A percentile compares a stretch with the other conserved stretches of the same genome.
Conservation (phyloP, 2,888 invertebrate species). For the Thera britannica region DNA sequence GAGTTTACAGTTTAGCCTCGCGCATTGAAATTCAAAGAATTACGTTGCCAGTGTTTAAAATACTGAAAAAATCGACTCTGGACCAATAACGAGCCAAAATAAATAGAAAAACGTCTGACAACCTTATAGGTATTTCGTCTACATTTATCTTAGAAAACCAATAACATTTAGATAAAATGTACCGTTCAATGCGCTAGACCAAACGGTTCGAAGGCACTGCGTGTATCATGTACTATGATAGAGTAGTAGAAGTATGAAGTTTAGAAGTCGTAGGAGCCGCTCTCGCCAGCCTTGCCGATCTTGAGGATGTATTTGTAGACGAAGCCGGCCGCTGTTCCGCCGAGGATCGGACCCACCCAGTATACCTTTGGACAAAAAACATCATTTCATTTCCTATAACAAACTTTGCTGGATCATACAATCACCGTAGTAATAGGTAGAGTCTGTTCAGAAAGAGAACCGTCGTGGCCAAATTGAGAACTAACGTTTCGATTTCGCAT, state of each 20-base stretch:
- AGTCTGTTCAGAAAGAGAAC: no score
- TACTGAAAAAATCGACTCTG: background rate
- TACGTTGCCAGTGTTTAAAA: background rate
- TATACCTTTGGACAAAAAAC: constrained; percentile 85
- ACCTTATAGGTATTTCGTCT: background rate
- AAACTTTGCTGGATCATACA: no score
- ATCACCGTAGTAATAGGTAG: no score
- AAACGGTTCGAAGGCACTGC: constrained; percentile 37
- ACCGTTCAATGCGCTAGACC: constrained; percentile 42
- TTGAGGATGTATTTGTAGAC: constrained; percentile 89
- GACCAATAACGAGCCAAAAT: background rate
- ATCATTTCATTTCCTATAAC: background rate
- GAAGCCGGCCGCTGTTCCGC: constrained; percentile 90
- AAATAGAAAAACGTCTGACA: background rate
- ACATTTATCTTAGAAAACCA: background rate
- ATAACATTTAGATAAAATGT: background rate
- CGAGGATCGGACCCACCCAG: constrained; percentile 93
- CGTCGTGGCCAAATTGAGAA: no score
- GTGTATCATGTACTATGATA: constrained; percentile 21
- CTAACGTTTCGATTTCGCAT: no score
- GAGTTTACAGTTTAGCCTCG: constrained; percentile 55
- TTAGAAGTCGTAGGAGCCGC: constrained; percentile 91
- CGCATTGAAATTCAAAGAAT: constrained; percentile 27
- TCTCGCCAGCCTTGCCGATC: constrained; percentile 89
- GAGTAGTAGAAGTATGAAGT: constrained; percentile 25